A percentile compares a stretch with the other conserved stretches of the same genome.
Evolutionary conservation across 2,113 vertebrate genomes (phyloP).

Genomic region (Macaca mulatta): DNA sequence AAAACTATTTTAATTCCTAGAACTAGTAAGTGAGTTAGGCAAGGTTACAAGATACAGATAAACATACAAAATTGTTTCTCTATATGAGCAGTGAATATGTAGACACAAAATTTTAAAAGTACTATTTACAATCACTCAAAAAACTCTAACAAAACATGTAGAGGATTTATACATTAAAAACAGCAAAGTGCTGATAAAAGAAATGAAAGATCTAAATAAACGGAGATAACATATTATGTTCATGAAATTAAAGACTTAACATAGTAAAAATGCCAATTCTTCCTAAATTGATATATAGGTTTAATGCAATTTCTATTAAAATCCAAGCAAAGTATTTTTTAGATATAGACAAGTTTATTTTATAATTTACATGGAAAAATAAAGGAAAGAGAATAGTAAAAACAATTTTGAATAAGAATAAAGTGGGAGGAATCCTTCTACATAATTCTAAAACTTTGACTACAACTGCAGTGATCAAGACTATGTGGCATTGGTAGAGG

Average conservation of each 20-base stretch:
- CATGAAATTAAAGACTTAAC: background rate
- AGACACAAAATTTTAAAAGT: background rate
- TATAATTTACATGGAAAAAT: background rate
- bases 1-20: background rate
- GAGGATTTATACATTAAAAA: background rate
- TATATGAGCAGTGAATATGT: background rate
- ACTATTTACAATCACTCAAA: background rate
- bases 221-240: background rate
- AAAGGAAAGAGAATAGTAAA: constrained; percentile 3
- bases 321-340: background rate
- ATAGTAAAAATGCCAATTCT: background rate
- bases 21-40: background rate
- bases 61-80: background rate
- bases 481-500: background rate
- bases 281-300: background rate
- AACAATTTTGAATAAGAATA: background rate
- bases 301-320: background rate
- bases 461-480: background rate
- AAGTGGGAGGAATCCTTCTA: background rate
- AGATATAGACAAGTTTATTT: background rate
- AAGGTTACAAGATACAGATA: background rate
- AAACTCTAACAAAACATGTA: background rate
- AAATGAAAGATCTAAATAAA: constrained; percentile 28
- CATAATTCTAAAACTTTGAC: background rate
- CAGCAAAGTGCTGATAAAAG: background rate